These are phyloP conservation scores for Coleophora flavipennella DNA, from an alignment of 2,888 invertebrate species.

Conservation along the genomic window DNA sequence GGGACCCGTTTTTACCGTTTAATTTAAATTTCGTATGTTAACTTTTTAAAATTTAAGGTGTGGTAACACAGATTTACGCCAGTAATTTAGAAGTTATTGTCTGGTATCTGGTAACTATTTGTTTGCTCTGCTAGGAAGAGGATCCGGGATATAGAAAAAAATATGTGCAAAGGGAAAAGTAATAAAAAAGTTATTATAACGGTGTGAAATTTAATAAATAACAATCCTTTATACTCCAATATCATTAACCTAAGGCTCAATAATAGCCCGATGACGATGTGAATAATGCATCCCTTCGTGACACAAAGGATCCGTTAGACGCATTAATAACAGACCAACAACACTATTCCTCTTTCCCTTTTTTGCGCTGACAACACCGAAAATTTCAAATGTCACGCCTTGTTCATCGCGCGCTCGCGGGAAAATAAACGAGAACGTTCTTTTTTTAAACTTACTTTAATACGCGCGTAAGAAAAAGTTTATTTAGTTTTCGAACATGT, in stretches of 20 bases:
- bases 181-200: not conserved
- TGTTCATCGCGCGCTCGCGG: constrained; percentile 56
- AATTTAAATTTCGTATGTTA: too few species aligned
- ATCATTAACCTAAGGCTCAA: constrained; percentile 40
- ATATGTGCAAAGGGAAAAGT: too few species aligned
- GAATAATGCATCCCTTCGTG: constrained; percentile 41
- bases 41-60: too few species aligned
- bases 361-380: constrained; percentile 53
- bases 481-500: constrained; percentile 46
- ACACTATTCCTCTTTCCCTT: constrained; percentile 52
- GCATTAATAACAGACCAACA: constrained; percentile 62
- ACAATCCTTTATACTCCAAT: constrained; percentile 40
- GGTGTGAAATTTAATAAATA: constrained; percentile 20
- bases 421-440: constrained; percentile 55
- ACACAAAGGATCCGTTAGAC: constrained; percentile 62
- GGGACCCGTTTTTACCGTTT: too few species aligned
- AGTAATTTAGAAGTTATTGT: too few species aligned
- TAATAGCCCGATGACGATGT: constrained; percentile 34
- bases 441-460: constrained; percentile 29
- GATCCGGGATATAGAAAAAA: too few species aligned
- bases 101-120: too few species aligned
- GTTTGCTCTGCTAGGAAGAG: too few species aligned
- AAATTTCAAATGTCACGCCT: constrained; percentile 69
- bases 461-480: constrained; percentile 45
- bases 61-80: too few species aligned